Conservation (phyloP, 2,888 invertebrate species). For the Chloroclysta siterata region DNA sequence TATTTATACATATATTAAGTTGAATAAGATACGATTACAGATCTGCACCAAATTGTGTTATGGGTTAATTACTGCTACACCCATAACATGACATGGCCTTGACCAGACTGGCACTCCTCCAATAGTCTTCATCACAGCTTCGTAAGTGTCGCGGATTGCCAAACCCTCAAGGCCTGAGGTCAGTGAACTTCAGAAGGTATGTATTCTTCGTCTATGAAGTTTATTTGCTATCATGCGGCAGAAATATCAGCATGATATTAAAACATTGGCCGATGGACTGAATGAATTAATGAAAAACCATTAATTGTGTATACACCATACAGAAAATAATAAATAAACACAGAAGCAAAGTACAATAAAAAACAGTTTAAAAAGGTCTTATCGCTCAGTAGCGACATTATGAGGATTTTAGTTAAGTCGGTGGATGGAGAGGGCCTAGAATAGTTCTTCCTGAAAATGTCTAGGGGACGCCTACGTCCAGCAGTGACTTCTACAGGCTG, state of each 20-base stretch:
- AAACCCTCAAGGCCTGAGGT: constrained; percentile 31
- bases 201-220: constrained; percentile 7
- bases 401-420: too few relatives aligned
- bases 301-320: too few relatives aligned
- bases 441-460: too few relatives aligned
- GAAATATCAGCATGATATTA: constrained; percentile 11
- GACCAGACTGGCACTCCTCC: constrained; percentile 39
- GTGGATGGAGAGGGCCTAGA: too few relatives aligned
- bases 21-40: not conserved
- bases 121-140: constrained; percentile 21
- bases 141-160: constrained; percentile 27
- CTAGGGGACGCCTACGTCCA: too few relatives aligned
- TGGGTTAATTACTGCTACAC: not conserved
- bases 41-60: not conserved
- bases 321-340: too few relatives aligned
- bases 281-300: too few relatives aligned
- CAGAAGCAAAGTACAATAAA: too few relatives aligned
- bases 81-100: constrained; percentile 32
- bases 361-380: too few relatives aligned
- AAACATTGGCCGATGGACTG: not conserved
- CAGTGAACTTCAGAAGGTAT: constrained; percentile 17
- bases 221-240: constrained; percentile 1
- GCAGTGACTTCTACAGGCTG: too few relatives aligned
- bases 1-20: too few relatives aligned
- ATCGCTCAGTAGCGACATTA: too few relatives aligned